These are phyloP conservation scores for Copidosoma aretas DNA, from an alignment of 2,888 invertebrate genomes.

Conservation along the genomic window DNA sequence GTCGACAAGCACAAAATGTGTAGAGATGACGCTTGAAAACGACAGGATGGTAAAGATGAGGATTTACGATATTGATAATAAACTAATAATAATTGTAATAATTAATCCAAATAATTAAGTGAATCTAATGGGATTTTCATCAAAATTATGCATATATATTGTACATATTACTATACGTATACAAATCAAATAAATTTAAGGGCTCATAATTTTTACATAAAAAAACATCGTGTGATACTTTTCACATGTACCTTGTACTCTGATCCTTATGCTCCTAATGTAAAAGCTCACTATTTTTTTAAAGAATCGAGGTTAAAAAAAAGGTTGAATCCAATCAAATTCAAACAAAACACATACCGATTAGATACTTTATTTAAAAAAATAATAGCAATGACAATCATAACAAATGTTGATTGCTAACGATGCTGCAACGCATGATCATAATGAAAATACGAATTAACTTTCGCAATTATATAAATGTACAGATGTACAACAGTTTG, in stretches of 20 bases:
- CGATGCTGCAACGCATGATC: slow-evolving; percentile 25
- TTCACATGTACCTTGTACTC: no score
- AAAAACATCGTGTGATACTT: slow-evolving; percentile 28
- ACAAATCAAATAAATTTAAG: slow-evolving; percentile 59
- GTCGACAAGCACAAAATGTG: slow-evolving; percentile 41
- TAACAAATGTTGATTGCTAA: slow-evolving; percentile 18
- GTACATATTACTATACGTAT: slow-evolving; percentile 59
- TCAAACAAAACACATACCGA: no score
- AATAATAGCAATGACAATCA: slow-evolving; percentile 16
- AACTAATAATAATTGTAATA: slow-evolving; percentile 49
- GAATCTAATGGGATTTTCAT: slow-evolving; percentile 50
- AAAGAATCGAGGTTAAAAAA: no score
- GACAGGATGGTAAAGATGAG: slow-evolving; percentile 38
- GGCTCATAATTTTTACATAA: slow-evolving; percentile 58
- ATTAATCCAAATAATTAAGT: slow-evolving; percentile 41
- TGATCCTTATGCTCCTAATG: no score
- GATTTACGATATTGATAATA: slow-evolving; percentile 49
- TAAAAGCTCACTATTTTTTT: no score
- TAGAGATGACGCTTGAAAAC: slow-evolving; percentile 34
- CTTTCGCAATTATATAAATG: slow-evolving; percentile 27
- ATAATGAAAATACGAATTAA: slow-evolving; percentile 19
- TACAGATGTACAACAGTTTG: background rate
- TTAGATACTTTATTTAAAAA: slow-evolving; percentile 21
- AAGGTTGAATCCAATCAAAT: no score
- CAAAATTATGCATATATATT: slow-evolving; percentile 54